A percentile compares a stretch with the other conserved stretches of the same genome.
Conservation (phyloP, 2,113 vertebrate genomes). For the Oryzias melastigma region DNA sequence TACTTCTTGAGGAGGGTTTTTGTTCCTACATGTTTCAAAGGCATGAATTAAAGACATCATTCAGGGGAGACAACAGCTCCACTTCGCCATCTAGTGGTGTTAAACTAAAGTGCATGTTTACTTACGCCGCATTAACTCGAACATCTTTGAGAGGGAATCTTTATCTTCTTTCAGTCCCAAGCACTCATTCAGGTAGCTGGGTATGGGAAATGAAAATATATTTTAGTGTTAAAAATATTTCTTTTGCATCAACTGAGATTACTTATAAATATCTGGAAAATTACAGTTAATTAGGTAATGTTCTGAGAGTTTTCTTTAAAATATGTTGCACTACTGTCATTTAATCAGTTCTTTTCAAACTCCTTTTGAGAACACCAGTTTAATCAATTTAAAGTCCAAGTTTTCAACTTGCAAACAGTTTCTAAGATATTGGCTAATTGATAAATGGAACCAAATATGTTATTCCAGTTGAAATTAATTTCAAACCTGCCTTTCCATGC, state of each 20-base stretch:
- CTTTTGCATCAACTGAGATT: too few relatives aligned
- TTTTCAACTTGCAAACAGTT: not conserved
- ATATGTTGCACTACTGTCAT: not conserved
- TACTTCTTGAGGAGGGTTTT: constrained; percentile 90
- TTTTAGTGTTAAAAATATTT: not conserved
- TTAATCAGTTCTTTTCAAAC: too few relatives aligned
- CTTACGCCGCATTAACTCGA: constrained; percentile 93
- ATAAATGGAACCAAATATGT: not conserved
- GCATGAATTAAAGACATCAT: not conserved
- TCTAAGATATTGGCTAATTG: not conserved
- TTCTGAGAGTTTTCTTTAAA: not conserved
- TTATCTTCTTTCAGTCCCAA: constrained; percentile 84
- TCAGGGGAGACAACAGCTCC: not conserved
- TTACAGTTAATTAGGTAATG: not conserved
- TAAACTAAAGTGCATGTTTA: constrained; percentile 21
- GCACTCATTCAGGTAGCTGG: constrained; percentile 89
- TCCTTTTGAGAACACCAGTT: too few relatives aligned
- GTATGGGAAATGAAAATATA: not conserved
- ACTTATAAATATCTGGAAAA: not conserved
- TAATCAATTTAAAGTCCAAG: too few relatives aligned
- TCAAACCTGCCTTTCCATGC: constrained; percentile 85
- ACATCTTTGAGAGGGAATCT: constrained; percentile 79
- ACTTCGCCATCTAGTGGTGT: constrained; percentile 46
- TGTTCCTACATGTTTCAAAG: constrained; percentile 74
- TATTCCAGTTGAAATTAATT: not conserved